Evolutionary conservation across 2,888 invertebrate genomes (phyloP), one percentile per base, ranked within the genome.

Genomic region (Eubasilissa splendida): DNA sequence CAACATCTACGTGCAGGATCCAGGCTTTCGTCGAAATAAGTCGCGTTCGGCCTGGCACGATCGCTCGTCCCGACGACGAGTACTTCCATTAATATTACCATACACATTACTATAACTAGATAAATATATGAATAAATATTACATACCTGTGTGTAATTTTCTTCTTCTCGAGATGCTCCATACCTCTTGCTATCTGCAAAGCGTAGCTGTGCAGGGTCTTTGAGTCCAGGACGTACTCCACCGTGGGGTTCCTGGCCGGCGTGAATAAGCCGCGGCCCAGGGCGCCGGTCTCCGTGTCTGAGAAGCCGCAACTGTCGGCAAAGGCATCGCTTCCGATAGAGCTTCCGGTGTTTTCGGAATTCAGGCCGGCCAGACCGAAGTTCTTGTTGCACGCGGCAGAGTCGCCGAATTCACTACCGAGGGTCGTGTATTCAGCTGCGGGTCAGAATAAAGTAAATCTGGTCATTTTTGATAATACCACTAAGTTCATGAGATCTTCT

Each of bases 161-260:
- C 81, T 93, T 91, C 53, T 90, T 90, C 86, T 95, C 95, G 68
- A 96, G 88, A 87, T 95, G 93, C 22, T 91, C 91, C 96, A 97
- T 97, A 8, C 96, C 96, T 80, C 91, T 88, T 0, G 96, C 95
- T 42, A 96, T 95, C 88, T 96, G 96, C 12, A 94, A 85, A 0
- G 96, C 95, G 85, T 96, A 96, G 31, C 92, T 91, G 76, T 95
- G 91, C 87, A 96, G 86, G 85, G 93, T 93, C 2, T 87, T 87
- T 56, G 90, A 86, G 80, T 91, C 88, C 14, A 92, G 85, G 2
- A 88, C 85, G 66, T 87, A 88, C 79, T 88, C 87, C 22, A 89
- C 86, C 5, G 80, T 79, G 10, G 68, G 11, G 12, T 58, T 77
- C 14, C 52, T 56, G 9, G 54, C 68, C 5, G 54, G 66, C 1